Percentiles rank a stretch among this genome's conserved stretches.
Evolutionary conservation across 2,113 vertebrate genomes (phyloP).

Genomic region (Aegotheles bennettii): DNA sequence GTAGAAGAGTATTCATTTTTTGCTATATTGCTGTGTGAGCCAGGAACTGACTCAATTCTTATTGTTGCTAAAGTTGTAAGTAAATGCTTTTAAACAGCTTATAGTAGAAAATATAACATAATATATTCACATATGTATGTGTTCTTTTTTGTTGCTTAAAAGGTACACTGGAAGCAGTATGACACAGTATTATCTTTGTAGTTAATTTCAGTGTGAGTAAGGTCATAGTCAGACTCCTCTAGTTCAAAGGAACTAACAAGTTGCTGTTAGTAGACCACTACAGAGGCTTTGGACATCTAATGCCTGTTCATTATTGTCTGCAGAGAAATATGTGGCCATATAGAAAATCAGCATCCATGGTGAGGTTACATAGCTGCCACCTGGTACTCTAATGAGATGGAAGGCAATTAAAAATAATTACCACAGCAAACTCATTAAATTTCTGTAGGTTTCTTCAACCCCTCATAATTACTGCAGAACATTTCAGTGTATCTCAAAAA

Average conservation of each 20-base stretch:
- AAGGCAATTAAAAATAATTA: constrained; percentile 68
- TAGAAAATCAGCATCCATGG: neutral
- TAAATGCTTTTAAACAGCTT: neutral
- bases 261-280: neutral
- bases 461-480: neutral
- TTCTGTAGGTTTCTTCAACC: constrained; percentile 4
- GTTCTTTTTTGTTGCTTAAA: neutral
- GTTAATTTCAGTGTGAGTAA: neutral
- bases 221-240: neutral
- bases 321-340: neutral
- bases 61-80: neutral
- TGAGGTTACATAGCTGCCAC: constrained; percentile 39
- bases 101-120: neutral
- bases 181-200: neutral
- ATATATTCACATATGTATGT: neutral
- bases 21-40: neutral
- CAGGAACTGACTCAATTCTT: fast-evolving
- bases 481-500: constrained; percentile 1
- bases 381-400: constrained; percentile 36
- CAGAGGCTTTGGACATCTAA: neutral
- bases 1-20: neutral
- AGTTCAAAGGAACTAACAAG: neutral
- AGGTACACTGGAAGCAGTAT: fast-evolving
- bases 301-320: constrained; percentile 7
- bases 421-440: constrained; percentile 30